Percentiles rank a stretch among this genome's conserved stretches.
These are phyloP conservation scores for Symphodus melops DNA, from an alignment of 2,113 vertebrate species.

Conservation along the genomic window DNA sequence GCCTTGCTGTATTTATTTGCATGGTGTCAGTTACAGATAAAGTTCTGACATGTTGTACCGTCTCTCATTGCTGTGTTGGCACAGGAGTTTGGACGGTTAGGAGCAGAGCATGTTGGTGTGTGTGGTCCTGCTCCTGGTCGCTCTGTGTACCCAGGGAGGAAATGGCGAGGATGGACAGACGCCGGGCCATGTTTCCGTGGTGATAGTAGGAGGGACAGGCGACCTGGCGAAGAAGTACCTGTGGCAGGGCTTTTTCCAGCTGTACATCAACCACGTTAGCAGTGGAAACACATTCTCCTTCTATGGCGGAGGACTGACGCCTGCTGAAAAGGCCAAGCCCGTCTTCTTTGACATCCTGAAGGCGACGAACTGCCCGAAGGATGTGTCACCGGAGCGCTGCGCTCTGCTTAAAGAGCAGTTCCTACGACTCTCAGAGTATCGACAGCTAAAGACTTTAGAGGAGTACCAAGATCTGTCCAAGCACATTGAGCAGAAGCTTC, in stretches of 20 bases:
- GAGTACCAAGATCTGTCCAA: constrained; percentile 85
- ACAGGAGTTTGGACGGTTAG: constrained; percentile 53
- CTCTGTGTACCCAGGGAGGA: constrained; percentile 64
- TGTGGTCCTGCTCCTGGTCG: constrained; percentile 74
- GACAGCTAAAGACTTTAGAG: constrained; percentile 84
- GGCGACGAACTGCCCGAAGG: constrained; percentile 83
- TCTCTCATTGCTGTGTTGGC: constrained; percentile 29
- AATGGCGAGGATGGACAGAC: constrained; percentile 66
- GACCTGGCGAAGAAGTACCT: constrained; percentile 96
- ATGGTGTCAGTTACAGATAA: not conserved
- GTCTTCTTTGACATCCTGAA: constrained; percentile 88
- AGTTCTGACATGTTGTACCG: not conserved
- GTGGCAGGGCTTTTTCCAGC: constrained; percentile 95
- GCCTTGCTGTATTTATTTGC: too few species aligned
- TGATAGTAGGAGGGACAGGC: constrained; percentile 92
- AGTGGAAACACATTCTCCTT: constrained; percentile 91
- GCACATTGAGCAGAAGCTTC: constrained; percentile 80
- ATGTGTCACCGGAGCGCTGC: constrained; percentile 80
- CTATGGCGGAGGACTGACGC: constrained; percentile 85
- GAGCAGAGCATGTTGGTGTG: constrained; percentile 79
- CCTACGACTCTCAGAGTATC: constrained; percentile 87
- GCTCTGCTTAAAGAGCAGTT: constrained; percentile 90
- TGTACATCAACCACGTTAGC: constrained; percentile 87
- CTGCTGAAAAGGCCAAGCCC: constrained; percentile 76
- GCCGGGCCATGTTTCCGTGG: constrained; percentile 88